phyloP scores from a whole-genome alignment of 2,888 invertebrate genomes.

The Tenthredo mesomela region DNA sequence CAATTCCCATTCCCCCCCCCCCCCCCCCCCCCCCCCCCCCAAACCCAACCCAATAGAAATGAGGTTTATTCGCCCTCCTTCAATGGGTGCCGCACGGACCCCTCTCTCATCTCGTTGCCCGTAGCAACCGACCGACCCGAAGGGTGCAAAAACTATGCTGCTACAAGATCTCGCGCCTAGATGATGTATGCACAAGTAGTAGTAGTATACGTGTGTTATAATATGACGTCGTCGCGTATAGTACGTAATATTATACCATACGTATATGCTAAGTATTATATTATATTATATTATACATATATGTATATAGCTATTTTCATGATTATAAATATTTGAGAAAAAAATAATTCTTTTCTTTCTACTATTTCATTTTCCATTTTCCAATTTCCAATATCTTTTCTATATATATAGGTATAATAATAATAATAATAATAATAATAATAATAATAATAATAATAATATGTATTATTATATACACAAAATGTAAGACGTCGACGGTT shows the following conservation, averaged over 20 bases:
- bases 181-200: neutral
- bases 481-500: neutral
- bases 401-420: too few species aligned
- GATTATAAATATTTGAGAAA: too few species aligned
- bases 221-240: too few species aligned
- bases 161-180: slow-evolving; percentile 53
- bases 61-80: slow-evolving; percentile 55
- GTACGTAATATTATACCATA: too few species aligned
- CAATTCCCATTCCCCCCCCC: neutral
- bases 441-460: neutral
- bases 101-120: slow-evolving; percentile 63
- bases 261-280: too few species aligned
- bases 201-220: neutral
- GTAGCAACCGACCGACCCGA: slow-evolving; percentile 54
- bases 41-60: slow-evolving; percentile 28
- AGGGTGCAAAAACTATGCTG: slow-evolving; percentile 61
- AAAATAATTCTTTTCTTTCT: too few species aligned
- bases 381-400: too few species aligned
- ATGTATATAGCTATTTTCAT: neutral
- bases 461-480: neutral
- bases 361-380: too few species aligned
- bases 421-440: too few species aligned
- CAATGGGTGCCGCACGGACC: slow-evolving; percentile 58
- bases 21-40: too few species aligned
- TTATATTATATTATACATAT: too few species aligned